A percentile compares a stretch with the other conserved stretches of the same genome.
Conservation (phyloP, 2,113 vertebrate genomes). For the Labrus mixtus region DNA sequence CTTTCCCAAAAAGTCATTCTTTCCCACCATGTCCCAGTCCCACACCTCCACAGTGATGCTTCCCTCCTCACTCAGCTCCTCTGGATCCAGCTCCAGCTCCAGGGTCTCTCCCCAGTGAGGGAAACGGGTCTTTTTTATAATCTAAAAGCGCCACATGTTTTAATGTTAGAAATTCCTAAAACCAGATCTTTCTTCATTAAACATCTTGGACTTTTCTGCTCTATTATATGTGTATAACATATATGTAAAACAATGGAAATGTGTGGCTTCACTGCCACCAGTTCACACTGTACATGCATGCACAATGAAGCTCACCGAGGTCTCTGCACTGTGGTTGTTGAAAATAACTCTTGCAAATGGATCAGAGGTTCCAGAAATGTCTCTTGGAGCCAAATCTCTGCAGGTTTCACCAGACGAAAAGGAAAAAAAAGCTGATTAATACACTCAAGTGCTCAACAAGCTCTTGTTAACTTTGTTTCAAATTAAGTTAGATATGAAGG, state of each 20-base stretch:
- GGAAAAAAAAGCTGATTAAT: slow-evolving; percentile 41
- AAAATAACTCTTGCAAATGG: slow-evolving; percentile 89
- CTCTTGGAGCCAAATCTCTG: slow-evolving; percentile 91
- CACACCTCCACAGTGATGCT: slow-evolving; percentile 88
- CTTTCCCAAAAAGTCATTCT: slow-evolving; percentile 92
- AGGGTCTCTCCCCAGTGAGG: slow-evolving; percentile 91
- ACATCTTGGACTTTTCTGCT: too few species aligned
- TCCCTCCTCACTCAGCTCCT: slow-evolving; percentile 64
- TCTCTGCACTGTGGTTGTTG: slow-evolving; percentile 88
- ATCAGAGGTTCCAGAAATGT: slow-evolving; percentile 91
- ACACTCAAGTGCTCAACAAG: slow-evolving; percentile 4
- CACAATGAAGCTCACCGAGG: slow-evolving; percentile 85
- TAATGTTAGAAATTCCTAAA: not conserved
- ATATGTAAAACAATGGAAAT: not conserved
- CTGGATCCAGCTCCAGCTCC: slow-evolving; percentile 83
- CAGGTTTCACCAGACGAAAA: slow-evolving; percentile 21
- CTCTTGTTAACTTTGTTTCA: slow-evolving; percentile 1
- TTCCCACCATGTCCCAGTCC: slow-evolving; percentile 97
- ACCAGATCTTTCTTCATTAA: too few species aligned
- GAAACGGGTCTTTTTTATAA: slow-evolving; percentile 93
- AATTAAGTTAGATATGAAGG: slow-evolving; percentile 1
- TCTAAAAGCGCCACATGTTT: slow-evolving; percentile 74
- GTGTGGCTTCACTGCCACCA: not conserved
- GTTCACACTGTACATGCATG: not conserved
- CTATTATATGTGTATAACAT: too few species aligned